phyloP scores from a whole-genome alignment of 2,888 invertebrate genomes.

The Myathropa florea region DNA sequence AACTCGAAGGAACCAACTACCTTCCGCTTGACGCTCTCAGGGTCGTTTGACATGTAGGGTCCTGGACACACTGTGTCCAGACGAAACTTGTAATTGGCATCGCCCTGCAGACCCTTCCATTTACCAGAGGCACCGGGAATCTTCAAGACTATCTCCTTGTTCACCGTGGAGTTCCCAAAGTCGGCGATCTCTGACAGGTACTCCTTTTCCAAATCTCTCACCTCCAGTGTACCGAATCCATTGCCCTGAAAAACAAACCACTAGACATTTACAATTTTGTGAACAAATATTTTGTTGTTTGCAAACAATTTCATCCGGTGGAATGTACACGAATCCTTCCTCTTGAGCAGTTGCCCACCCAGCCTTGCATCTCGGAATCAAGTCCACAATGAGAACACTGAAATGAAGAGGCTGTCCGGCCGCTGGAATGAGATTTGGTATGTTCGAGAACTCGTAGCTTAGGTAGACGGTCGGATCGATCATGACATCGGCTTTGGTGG shows the following conservation, averaged over 20 bases:
- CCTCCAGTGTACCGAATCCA: constrained; percentile 53
- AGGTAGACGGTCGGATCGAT: constrained; percentile 54
- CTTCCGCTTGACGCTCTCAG: constrained; percentile 30
- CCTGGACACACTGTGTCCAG: constrained; percentile 60
- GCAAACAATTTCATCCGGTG: constrained; percentile 56
- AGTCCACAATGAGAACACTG: constrained; percentile 52
- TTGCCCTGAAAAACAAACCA: constrained; percentile 19
- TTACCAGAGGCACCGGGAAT: constrained; percentile 46
- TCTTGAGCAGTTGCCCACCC: constrained; percentile 69
- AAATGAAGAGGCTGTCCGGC: constrained; percentile 52
- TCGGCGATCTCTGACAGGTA: constrained; percentile 65
- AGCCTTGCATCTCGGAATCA: constrained; percentile 60
- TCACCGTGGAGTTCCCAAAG: constrained; percentile 59
- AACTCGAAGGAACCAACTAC: constrained; percentile 63
- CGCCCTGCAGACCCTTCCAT: constrained; percentile 60
- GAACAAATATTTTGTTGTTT: not conserved
- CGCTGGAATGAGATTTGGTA: constrained; percentile 44
- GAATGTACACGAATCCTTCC: constrained; percentile 56
- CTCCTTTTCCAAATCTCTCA: constrained; percentile 54
- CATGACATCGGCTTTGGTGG: constrained; percentile 41
- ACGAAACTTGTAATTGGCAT: constrained; percentile 64
- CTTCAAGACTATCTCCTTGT: constrained; percentile 49
- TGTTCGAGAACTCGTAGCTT: constrained; percentile 59
- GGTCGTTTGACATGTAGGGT: constrained; percentile 31
- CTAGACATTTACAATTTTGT: no score